Base-by-base conservation (phyloP, 2,888 invertebrate species). In the Automeris io region DNA sequence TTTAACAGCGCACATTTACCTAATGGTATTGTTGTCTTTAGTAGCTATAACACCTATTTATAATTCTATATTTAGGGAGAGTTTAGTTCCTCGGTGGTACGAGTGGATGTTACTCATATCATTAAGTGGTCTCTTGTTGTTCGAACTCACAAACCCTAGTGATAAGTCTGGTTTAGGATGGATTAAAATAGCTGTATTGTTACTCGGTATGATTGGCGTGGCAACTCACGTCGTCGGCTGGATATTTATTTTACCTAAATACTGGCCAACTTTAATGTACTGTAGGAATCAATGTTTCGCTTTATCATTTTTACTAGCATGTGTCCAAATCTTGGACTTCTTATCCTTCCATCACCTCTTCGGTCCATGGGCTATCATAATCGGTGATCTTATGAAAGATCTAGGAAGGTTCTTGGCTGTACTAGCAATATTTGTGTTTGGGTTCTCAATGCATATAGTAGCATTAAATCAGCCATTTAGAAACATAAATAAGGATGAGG, bases 321-420 rank as follows among this genome's bases (percentile, higher is more conserved):
- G 99, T 83, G 97, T 99, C 34, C 98, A 99, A 85, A 96, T 99
- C 62, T 88, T 99, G 65, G 97, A 97, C 87, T 99, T 99, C 76
- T 88, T 99, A 34, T 98, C 98, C 16, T 99, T 99, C 74, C 99
- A 99, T 79, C 97, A 99, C 81, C 89, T 99, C 12, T 99, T 99
- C 72, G 99, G 99, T 33, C 99, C 99, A 0, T 99, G 99, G 99
- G 99, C 99, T 21, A 99, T 99, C 69, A 99, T 99, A 73, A 99
- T 99, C 64, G 95, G 98, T 13, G 95, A 96, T 76, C 88, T 96
- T 39, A 93, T 96, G 91, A 96, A 96, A 74, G 97, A 98, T 77
- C 88, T 98, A 54, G 95, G 95, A n/a, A 89, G 97, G 67, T 99
- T 99, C 79, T 90, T 99, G 46, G 98, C 99, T 33, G 99, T 99